Base-by-base conservation (phyloP, 2,113 vertebrate genomes). In the Cyanoliseus patagonus region DNA sequence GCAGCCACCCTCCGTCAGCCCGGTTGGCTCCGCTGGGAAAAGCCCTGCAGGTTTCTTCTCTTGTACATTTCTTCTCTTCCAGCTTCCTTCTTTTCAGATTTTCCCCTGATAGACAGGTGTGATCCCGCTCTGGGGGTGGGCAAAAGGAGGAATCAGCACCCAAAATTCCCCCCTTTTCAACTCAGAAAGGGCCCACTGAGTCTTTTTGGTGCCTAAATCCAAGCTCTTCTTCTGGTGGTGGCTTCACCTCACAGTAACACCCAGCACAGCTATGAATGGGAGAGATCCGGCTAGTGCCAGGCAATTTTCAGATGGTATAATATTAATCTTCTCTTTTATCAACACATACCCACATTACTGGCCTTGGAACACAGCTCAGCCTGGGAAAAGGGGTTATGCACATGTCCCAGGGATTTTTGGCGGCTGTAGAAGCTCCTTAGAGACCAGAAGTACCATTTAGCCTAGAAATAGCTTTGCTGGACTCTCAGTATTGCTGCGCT, bases 1-100 rank as follows among this genome's bases (percentile, higher is more conserved):
- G 83, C 86, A 94, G 77, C 83, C 91, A 89, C 74, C 83, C 91
- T 91, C 80, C 2, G 0, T 57, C 83, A 88, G 80, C 83, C 52
- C 23, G 8, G 2, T 75, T 68, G 83, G 68, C 86, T 96, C 66
- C 44, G 84, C 86, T 94, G 94, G 92, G 95, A 96, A 96, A 96
- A 96, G 90, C 96, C 94, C 95, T 95, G 78, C 78, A 79, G 94
- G 91, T 88, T 93, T 93, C 96, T 97, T 93, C 96, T 94, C 94
- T 90, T 85, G 59, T 46, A 68, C 49, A 81, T 92, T 95, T 93
- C 83, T 93, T 95, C 83, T 93, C 80, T 41, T 86, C 24, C 90
- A 92, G 33, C 68, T 93, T 95, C 93, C 86, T 95, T 91, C 91
- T 92, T 68, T 41, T 49, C 86, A 92, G 91, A 96, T 93, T 92